A percentile compares a stretch with the other conserved stretches of the same genome.
Conservation (phyloP, 2,888 invertebrate species). For the Megalurothrips usitatus region DNA sequence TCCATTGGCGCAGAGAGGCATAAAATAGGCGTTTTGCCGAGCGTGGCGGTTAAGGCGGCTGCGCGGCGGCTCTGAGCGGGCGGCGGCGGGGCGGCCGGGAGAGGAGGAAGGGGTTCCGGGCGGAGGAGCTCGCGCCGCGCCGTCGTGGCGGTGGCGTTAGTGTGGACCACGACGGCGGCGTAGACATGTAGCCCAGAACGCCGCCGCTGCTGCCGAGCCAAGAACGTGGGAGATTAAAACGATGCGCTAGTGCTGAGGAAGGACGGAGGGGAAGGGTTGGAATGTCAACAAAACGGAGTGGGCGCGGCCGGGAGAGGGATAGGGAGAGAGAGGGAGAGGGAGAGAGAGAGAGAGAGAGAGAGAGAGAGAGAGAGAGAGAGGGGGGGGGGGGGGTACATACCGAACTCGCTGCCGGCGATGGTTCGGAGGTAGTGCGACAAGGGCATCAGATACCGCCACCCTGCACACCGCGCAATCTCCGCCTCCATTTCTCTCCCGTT, state of each 20-base stretch:
- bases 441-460: not conserved
- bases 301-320: too few species aligned
- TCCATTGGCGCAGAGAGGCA: slow-evolving; percentile 3
- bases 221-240: slow-evolving; percentile 15
- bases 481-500: not conserved
- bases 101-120: not conserved
- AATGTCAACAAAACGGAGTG: not conserved
- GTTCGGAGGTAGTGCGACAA: too few species aligned
- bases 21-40: not conserved
- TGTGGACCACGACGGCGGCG: not conserved
- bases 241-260: not conserved
- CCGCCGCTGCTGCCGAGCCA: not conserved
- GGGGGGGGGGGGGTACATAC: not conserved
- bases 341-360: too few species aligned
- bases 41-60: not conserved
- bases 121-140: not conserved
- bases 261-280: not conserved
- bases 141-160: not conserved
- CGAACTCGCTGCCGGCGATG: too few species aligned
- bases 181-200: not conserved
- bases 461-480: not conserved
- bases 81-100: too few species aligned
- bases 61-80: too few species aligned
- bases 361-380: not conserved
- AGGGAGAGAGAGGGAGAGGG: too few species aligned